These are phyloP conservation scores for Drosophila quadrilineata DNA, from an alignment of 1,140 invertebrate species.

Conservation along the genomic window DNA sequence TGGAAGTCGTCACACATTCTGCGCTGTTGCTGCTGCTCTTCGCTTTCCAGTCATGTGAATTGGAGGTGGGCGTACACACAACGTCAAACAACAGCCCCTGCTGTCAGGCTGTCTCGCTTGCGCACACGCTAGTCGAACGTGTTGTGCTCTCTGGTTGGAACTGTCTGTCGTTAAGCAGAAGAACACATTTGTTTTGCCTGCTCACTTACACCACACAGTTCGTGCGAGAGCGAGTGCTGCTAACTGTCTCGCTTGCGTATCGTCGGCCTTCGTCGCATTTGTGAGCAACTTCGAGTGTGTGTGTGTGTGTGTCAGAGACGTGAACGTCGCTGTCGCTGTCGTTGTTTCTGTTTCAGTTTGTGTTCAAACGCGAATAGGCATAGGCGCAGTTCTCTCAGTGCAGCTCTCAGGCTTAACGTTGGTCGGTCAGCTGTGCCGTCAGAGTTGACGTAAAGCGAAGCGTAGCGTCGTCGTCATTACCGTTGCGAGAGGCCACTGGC, in stretches of 20 bases:
- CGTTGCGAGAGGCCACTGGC: slow-evolving; percentile 60
- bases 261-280: slow-evolving; percentile 8
- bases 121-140: background rate
- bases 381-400: slow-evolving; percentile 70
- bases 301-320: background rate
- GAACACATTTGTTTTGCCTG: slow-evolving; percentile 3
- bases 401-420: no score
- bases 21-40: slow-evolving; percentile 17
- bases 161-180: slow-evolving; percentile 29
- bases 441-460: slow-evolving; percentile 24
- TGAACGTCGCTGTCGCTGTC: slow-evolving; percentile 4
- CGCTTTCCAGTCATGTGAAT: slow-evolving; percentile 69
- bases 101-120: slow-evolving; percentile 40
- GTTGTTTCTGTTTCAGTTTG: slow-evolving; percentile 56
- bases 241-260: slow-evolving; percentile 13
- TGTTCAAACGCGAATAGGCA: slow-evolving; percentile 74
- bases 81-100: slow-evolving; percentile 36
- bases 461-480: slow-evolving; percentile 16
- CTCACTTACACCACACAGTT: slow-evolving; percentile 12
- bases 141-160: slow-evolving; percentile 44
- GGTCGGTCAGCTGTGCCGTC: slow-evolving; percentile 37
- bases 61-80: slow-evolving; percentile 65
- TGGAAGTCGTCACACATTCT: slow-evolving; percentile 20
- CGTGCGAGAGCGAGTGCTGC: no score
- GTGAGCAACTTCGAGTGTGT: background rate